phyloP scores from a whole-genome alignment of 2,888 invertebrate genomes.

The Andrena minutula region DNA sequence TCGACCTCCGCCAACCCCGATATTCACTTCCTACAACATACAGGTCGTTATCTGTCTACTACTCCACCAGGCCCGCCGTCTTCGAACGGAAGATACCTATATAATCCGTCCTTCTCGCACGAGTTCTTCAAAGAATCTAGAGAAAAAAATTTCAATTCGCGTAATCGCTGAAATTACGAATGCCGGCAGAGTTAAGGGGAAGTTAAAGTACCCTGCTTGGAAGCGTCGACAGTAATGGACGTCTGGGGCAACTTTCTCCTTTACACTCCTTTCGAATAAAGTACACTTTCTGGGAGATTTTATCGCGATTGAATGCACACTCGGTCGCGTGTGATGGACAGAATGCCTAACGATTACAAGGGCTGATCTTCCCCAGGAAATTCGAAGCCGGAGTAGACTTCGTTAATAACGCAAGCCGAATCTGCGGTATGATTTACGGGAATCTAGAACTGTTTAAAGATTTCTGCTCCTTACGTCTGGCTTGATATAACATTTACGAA shows the following conservation, averaged over 20 bases:
- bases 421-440: neutral
- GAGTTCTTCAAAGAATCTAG: neutral
- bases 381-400: neutral
- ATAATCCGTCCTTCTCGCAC: neutral
- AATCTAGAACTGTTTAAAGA: neutral
- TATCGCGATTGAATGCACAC: neutral
- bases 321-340: neutral
- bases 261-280: neutral
- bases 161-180: constrained; percentile 2
- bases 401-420: constrained; percentile 2
- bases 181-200: neutral
- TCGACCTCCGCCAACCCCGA: constrained; percentile 14
- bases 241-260: neutral
- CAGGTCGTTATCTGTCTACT: neutral
- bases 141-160: neutral
- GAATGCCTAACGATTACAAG: neutral
- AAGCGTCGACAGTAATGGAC: constrained; percentile 1
- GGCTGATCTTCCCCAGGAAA: neutral
- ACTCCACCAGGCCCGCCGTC: neutral
- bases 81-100: neutral
- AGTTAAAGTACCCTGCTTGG: neutral
- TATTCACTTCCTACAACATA: constrained; percentile 44
- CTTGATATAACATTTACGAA: constrained; percentile 14
- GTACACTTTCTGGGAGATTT: neutral
- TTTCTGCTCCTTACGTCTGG: neutral